Evolutionary conservation across 2,113 vertebrate genomes (phyloP).

Genomic region (Lates calcarifer): DNA sequence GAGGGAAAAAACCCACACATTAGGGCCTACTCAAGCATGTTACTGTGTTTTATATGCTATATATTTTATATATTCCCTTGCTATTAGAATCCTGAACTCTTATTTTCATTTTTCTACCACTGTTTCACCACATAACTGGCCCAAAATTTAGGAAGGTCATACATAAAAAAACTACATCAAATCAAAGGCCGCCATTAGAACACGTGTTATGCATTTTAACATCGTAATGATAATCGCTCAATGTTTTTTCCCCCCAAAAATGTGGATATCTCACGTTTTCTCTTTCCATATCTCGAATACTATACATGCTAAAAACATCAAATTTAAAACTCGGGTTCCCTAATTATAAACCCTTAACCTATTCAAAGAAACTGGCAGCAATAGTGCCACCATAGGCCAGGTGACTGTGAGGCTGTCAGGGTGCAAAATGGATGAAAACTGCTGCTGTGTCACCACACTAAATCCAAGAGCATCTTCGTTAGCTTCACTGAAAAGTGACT

Average conservation of each 20-base stretch:
- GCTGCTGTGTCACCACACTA: not conserved
- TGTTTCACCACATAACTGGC: not conserved
- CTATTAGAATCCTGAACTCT: not conserved
- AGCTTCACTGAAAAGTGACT: not conserved
- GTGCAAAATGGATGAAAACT: no score
- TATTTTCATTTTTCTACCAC: not conserved
- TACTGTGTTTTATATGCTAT: slow-evolving; percentile 13
- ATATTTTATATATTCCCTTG: slow-evolving; percentile 16
- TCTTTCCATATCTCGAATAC: not conserved
- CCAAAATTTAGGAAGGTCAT: not conserved
- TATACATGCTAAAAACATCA: not conserved
- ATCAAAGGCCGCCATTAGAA: not conserved
- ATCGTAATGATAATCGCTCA: no score
- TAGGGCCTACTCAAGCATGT: not conserved
- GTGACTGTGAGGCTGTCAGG: no score
- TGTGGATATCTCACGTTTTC: not conserved
- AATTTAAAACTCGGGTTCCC: not conserved
- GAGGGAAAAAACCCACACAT: not conserved
- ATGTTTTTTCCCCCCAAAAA: no score
- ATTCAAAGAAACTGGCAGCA: not conserved
- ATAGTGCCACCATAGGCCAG: no score
- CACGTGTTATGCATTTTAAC: not conserved
- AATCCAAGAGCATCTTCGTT: not conserved
- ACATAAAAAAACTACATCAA: not conserved
- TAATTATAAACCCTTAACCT: not conserved